These are phyloP conservation scores for Xyliphius kryptos DNA, from an alignment of 2,113 vertebrate genomes.

Conservation along the genomic window DNA sequence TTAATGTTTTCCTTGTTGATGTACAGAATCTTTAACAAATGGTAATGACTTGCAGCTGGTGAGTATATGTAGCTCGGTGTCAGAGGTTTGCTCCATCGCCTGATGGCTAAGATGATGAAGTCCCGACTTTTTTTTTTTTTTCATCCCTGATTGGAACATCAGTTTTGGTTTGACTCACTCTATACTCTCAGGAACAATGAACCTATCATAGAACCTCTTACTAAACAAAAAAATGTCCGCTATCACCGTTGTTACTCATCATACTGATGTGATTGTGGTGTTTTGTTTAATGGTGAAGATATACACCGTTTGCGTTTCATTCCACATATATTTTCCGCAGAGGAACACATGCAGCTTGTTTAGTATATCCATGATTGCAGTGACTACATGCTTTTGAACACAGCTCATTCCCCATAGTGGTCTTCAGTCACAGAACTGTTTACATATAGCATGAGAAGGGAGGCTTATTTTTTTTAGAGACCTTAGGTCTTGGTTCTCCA, in stretches of 20 bases:
- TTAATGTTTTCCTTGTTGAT: slow-evolving; percentile 79
- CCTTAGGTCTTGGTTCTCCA: slow-evolving; percentile 42
- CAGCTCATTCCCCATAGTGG: slow-evolving; percentile 32
- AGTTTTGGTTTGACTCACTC: slow-evolving; percentile 25
- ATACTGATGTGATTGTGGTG: slow-evolving; percentile 1
- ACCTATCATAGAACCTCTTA: slow-evolving; percentile 16
- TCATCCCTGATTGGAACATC: slow-evolving; percentile 34
- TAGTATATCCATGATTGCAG: slow-evolving; percentile 24
- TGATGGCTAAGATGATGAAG: slow-evolving; percentile 45
- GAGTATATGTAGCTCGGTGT: slow-evolving; percentile 53
- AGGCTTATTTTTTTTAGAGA: slow-evolving; percentile 42
- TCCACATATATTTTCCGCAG: not conserved
- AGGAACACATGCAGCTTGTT: slow-evolving; percentile 13
- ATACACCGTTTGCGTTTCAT: not conserved
- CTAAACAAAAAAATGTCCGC: not conserved
- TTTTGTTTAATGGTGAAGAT: slow-evolving; percentile 5
- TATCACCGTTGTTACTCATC: slow-evolving; percentile 19
- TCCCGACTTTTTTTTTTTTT: slow-evolving; percentile 28
- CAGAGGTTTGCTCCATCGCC: slow-evolving; percentile 44
- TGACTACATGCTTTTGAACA: slow-evolving; percentile 4
- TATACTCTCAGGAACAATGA: slow-evolving; percentile 30
- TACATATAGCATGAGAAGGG: slow-evolving; percentile 29
- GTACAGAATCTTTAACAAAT: slow-evolving; percentile 86
- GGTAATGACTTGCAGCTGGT: slow-evolving; percentile 88
- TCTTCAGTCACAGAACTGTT: slow-evolving; percentile 46